Evolutionary conservation across 2,113 vertebrate species (phyloP).

Genomic region (Neogale vison): DNA sequence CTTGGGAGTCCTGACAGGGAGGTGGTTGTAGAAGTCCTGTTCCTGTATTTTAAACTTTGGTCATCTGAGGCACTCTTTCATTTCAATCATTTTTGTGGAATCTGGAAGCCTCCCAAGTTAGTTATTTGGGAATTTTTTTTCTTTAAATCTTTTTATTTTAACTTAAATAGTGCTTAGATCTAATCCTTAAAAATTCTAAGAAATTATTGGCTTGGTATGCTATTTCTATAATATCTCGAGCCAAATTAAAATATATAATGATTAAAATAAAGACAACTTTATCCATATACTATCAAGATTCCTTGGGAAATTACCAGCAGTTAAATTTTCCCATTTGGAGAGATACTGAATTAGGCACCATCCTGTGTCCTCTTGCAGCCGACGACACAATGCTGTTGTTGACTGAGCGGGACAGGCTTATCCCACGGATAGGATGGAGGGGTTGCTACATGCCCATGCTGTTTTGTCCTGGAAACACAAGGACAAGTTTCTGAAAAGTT

Average conservation of each 20-base stretch:
- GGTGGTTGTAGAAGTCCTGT: rapidly evolving
- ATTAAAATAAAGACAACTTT: background rate
- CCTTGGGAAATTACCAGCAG: background rate
- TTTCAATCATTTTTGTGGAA: background rate
- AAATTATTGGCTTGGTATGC: background rate
- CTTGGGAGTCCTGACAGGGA: too few species aligned
- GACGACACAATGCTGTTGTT: rapidly evolving
- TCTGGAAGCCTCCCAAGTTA: background rate
- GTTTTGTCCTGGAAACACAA: background rate
- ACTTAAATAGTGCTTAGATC: background rate
- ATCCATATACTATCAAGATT: background rate
- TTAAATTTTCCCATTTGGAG: rapidly evolving
- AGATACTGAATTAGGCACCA: background rate
- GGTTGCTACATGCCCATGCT: rapidly evolving
- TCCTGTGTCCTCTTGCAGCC: rapidly evolving
- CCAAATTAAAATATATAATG: background rate
- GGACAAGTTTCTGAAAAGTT: too few species aligned
- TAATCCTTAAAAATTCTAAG: background rate
- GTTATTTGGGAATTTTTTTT: background rate
- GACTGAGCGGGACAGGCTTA: background rate
- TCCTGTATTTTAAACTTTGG: rapidly evolving
- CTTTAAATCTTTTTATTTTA: background rate
- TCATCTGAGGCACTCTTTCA: rapidly evolving
- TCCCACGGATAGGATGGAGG: background rate
- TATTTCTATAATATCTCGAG: background rate